Percentiles rank a stretch among this genome's conserved stretches.
Conservation (phyloP, 2,888 invertebrate species). For the Parascotia fuliginaria region DNA sequence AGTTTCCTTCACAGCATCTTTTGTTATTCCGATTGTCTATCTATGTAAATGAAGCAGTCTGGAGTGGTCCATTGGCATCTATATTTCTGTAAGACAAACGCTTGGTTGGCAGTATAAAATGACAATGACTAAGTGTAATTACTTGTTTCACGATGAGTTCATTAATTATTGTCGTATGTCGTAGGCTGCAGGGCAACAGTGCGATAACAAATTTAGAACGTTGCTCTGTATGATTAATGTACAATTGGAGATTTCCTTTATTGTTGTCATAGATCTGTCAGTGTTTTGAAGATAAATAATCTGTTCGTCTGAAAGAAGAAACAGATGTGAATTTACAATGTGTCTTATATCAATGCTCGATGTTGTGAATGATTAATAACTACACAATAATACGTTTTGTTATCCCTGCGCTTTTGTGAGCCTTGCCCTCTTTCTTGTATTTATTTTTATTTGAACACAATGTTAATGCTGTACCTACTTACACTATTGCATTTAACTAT, state of each 20-base stretch:
- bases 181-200: constrained; percentile 48
- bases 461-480: no score
- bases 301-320: constrained; percentile 19
- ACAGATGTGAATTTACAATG: constrained; percentile 1
- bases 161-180: constrained; percentile 65
- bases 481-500: no score
- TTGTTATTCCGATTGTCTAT: constrained; percentile 61
- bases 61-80: constrained; percentile 31
- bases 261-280: constrained; percentile 53
- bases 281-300: constrained; percentile 37
- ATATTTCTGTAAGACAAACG: constrained; percentile 24
- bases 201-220: constrained; percentile 68
- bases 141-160: constrained; percentile 55
- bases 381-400: background rate
- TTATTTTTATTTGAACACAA: no score
- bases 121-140: constrained; percentile 48
- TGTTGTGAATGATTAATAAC: background rate
- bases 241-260: constrained; percentile 63
- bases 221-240: constrained; percentile 63
- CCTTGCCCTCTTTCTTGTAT: no score
- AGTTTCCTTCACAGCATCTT: constrained; percentile 55
- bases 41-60: constrained; percentile 57
- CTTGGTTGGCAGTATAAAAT: constrained; percentile 20
- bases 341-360: background rate
- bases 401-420: no score